Evolutionary conservation across 2,888 invertebrate genomes (phyloP), one percentile per base, ranked within the genome.

Genomic region (Ischnura elegans): DNA sequence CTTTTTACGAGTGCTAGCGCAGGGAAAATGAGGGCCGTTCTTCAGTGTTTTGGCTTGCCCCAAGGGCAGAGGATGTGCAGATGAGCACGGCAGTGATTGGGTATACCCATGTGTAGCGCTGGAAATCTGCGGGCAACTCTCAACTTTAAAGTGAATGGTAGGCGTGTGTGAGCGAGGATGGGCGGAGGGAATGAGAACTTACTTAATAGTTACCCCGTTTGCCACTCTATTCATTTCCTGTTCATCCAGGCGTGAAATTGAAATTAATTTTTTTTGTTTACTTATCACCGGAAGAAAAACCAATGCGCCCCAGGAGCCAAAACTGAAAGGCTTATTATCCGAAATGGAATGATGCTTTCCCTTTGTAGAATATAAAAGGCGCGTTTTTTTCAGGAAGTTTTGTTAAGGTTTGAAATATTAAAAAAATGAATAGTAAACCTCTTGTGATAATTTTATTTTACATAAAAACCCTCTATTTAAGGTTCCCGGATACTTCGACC

Each of bases 11-110:
- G 46, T 43, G 86, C 2, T 19, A 25, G 45, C 6, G 25, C n/a
- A 8, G 43, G 85, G 85, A 19, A 51, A 19, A 19, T 3, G 2
- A 51, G 43, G 29, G 13, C 76, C 5, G 76, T 76, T 21, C 61
- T 86, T 45, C 86, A 45, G 45, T 86, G 86, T 86, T 43, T 43
- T n/a, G n/a, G n/a, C 45, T 51, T 45, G 76, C 86, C 86, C 45
- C 86, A 86, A 86, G 86, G 86, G 86, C 86, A 86, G 86, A 86
- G 86, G 86, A 86, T 86, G 86, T 86, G 86, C 45, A 45, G 86
- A n/a, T 43, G 45, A 45, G 86, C n/a, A 25, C 43, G 86, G 46
- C 25, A n/a, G 45, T 46, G 86, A 86, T 86, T 45, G 86, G 45
- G 46, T 86, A 86, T 45, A 86, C 25, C 46, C 86, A 25, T n/a